Evolutionary conservation across 92 coral and sea anemone species (phyloP).

Genomic region (Phenganax subtilis): DNA sequence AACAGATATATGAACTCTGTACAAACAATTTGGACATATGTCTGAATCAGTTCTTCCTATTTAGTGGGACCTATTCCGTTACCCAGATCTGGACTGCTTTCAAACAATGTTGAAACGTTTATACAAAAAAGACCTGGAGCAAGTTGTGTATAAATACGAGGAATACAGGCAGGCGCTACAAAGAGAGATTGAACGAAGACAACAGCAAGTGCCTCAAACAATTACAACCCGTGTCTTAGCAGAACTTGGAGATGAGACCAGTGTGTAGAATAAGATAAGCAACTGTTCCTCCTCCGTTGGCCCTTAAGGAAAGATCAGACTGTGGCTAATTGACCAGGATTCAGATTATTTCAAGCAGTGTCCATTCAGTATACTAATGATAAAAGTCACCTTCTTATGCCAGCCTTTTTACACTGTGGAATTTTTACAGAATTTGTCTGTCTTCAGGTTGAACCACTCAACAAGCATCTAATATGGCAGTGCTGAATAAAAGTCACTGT

Average conservation of each 20-base stretch:
- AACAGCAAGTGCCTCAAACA: slow-evolving; percentile 28
- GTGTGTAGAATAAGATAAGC: slow-evolving; percentile 36
- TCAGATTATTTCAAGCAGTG: background rate
- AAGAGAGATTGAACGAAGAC: slow-evolving; percentile 52
- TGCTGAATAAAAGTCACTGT: too few species aligned
- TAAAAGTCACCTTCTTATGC: too few species aligned
- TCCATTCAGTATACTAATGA: too few species aligned
- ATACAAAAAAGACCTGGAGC: slow-evolving; percentile 86
- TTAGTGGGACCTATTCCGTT: slow-evolving; percentile 97
- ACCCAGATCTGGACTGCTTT: slow-evolving; percentile 87
- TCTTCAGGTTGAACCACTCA: too few species aligned
- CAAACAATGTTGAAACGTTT: slow-evolving; percentile 80
- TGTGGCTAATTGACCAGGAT: background rate
- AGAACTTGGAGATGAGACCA: slow-evolving; percentile 50
- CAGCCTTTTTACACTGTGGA: too few species aligned
- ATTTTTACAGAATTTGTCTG: too few species aligned
- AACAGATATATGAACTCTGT: background rate
- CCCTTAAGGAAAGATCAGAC: background rate
- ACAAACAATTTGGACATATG: background rate
- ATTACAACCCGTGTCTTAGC: slow-evolving; percentile 47
- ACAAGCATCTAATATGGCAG: too few species aligned
- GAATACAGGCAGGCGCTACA: slow-evolving; percentile 83
- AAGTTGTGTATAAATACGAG: slow-evolving; percentile 81
- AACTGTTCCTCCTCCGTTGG: background rate
- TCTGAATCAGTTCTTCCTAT: background rate